A percentile compares a stretch with the other conserved stretches of the same genome.
Conservation (phyloP, 2,797 vertebrate species). For the Salarias fasciatus region DNA sequence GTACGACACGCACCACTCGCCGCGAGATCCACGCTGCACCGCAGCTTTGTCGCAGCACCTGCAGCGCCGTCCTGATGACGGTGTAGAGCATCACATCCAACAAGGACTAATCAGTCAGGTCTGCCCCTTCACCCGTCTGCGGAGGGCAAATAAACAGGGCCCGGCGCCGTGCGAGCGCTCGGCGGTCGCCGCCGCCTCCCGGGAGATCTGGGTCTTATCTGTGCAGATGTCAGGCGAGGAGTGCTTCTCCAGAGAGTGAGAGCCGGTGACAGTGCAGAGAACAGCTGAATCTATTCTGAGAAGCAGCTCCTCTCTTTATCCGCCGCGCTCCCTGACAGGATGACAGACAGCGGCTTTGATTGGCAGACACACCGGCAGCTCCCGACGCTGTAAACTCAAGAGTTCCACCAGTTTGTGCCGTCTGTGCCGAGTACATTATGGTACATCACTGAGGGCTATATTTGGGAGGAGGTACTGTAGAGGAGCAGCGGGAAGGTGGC, state of each 20-base stretch:
- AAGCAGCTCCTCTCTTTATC: constrained; percentile 48
- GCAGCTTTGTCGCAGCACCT: no score
- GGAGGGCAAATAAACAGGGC: no score
- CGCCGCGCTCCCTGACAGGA: constrained; percentile 29
- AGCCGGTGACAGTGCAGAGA: constrained; percentile 29
- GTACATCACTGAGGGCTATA: constrained; percentile 5
- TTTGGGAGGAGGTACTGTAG: neutral
- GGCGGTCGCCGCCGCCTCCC: neutral
- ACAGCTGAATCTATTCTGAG: constrained; percentile 66
- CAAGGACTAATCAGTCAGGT: constrained; percentile 12
- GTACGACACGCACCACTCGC: no score
- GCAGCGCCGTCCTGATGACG: no score
- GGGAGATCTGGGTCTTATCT: constrained; percentile 29
- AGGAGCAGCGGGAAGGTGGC: neutral
- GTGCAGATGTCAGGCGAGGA: constrained; percentile 25
- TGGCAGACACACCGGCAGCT: constrained; percentile 42
- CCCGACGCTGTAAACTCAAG: constrained; percentile 38
- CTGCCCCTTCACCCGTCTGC: neutral
- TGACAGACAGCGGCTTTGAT: constrained; percentile 54
- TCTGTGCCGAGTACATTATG: constrained; percentile 15
- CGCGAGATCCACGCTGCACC: no score
- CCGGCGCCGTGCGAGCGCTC: constrained; percentile 1
- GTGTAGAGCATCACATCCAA: no score
- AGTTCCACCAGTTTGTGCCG: constrained; percentile 7
- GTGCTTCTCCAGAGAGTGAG: constrained; percentile 34